Base-by-base conservation (phyloP, 2,888 invertebrate genomes). In the Helicoverpa assulta region DNA sequence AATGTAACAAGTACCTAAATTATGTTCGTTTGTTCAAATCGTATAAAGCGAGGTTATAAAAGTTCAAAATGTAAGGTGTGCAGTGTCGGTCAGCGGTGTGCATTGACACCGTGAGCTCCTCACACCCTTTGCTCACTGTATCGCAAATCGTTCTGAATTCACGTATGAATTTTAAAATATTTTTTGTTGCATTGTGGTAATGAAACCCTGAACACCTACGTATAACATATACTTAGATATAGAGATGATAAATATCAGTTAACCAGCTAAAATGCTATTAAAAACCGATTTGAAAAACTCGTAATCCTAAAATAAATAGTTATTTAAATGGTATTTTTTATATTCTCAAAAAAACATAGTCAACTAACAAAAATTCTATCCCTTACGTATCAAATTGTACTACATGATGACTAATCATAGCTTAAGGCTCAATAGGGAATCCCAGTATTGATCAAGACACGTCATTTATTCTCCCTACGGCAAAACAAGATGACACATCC, bases 361-460 rank as follows among this genome's bases (percentile, higher is more conserved):
- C 6, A 72, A 52, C 14, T 47, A 5, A 56, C 67, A 5, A 67
- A 73, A 72, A n/a, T 21, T 5, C 33, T 10, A 65, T 8, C 14
- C 29, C 60, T 64, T 5, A n/a, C 8, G 50, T 18, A 53, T 56
- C 60, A 57, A 21, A 21, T 37, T 57, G n/a, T 26, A 29, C 47
- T 26, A 29, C 63, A 26, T 26, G 43, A 51, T 83, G 84, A 83
- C 50, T 83, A 82, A 83, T 64, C 54, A 43, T 50, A 76, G 47
- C 66, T 69, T 67, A 33, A 51, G 75, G 80, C 78, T 83, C 73
- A 81, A 60, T 69, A 83, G 92, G 92, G 79, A 88, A 89, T 92
- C 82, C 91, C 86, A 67, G 68, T 90, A 91, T 91, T 85, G 90
- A 92, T 87, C 85, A 68, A 77, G 75, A 88, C 87, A 88, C 89